Base-by-base conservation (phyloP, 2,888 invertebrate genomes). In the Bursaphelenchus okinawaensis region DNA sequence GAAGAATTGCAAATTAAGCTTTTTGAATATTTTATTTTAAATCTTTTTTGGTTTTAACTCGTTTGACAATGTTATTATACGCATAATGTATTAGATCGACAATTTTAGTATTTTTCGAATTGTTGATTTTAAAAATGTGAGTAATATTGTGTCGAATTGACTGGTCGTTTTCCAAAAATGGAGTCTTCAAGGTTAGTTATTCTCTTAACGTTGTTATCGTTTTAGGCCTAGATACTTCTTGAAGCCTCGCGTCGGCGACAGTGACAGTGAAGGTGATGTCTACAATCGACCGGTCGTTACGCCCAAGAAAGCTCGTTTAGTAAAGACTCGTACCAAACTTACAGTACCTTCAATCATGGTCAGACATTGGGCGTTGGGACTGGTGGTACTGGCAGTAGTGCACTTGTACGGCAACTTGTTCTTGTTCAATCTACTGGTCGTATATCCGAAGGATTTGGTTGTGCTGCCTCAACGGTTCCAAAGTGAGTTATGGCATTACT, bases 381-480 rank as follows among this genome's bases (percentile, higher is more conserved):
- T 59, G 19, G 29, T 50, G 60, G n/a, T 3, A 12, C 9, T 59
- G 12, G 31, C 27, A 16, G 22, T 59, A 16, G 19, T 52, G 9
- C 60, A 59, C 4, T 50, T 59, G 40, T 23, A 40, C 16, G 60
- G 24, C 60, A 59, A 59, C 57, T n/a, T 59, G n/a, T 27, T 59
- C 50, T 50, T 59, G 8, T 27, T 59, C n/a, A 59, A 59, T 27
- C 22, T 59, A 1, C 50, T 59, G 40, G 16, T 59, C 28, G 60
- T 59, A 24, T 59, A 59, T 29, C 60, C 60, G 16, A 31, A 59
- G 9, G 60, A 20, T 23, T 19, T 40, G 22, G 16, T 19, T n/a
- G 16, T 59, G 12, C 12, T 40, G 24, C 60, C 60, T 1, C 20
- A 19, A 12, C 31, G 51, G 23, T 59, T 23, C 57, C 31, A 22